Evolutionary conservation across 2,797 vertebrate genomes (phyloP), one percentile per base, ranked within the genome.

Genomic region (Delichon dasypus): DNA sequence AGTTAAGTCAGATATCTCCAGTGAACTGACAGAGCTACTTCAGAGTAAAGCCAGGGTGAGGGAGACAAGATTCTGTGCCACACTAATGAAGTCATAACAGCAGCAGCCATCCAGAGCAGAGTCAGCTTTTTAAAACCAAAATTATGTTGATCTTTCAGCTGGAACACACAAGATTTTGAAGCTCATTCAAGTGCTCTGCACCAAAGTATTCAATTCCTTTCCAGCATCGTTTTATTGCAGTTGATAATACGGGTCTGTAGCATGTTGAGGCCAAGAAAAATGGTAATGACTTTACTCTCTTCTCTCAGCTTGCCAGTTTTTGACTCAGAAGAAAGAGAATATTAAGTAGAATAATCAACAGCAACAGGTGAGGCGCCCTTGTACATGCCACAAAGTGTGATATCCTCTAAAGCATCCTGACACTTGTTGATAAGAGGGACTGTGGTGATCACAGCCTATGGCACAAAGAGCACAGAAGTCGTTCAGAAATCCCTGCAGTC

Each of bases 141-240:
- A 94, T 58, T 78, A 85, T 95, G 90, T 90, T 95, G 92, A 94
- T 88, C 57, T 94, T 95, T 80, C 89, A 89, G 38, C n/a, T 92
- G 89, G 65, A 93, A 94, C 73, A 80, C 67, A 83, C 62, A 77
- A 51, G 72, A 85, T 83, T 95, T 91, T 94, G 92, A 96, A 95
- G 78, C 23, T 88, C n/a, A 30, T 90, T 95, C 89, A 95, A 96
- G 30, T 51, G 40, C 71, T 87, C 70, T 87, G 60, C 77, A 90
- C 53, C 65, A 95, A 95, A 95, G 93, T 57, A 74, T 47, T 90
- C 25, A 32, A 68, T 85, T 90, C 40, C 44, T 85, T 92, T 93
- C 94, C 92, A 94, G 81, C n/a, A 47, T 80, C 30, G 0, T 88
- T 80, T 94, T 47, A 80, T 36, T 88, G 57, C 36, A 67, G 65